Evolutionary conservation across 1,140 invertebrate genomes (phyloP), one percentile per base, ranked within the genome.

Genomic region (Zaprionus taronus): DNA sequence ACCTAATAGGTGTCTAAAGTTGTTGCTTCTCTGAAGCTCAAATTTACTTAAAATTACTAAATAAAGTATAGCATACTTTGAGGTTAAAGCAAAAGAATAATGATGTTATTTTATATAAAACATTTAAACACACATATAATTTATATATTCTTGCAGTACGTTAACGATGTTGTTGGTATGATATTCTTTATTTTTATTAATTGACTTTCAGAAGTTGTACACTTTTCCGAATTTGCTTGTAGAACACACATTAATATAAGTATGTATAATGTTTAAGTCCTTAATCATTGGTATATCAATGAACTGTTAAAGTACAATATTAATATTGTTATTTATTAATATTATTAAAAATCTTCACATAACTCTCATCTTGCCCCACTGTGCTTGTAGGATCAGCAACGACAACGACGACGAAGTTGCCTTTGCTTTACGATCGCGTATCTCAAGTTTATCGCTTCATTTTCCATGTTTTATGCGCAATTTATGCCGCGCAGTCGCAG

Each of bases 371-470:
- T 17, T 17, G 7, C 17, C 41, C 41, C 41, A 47, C 41, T 62
- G 76, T 76, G 22, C 49, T n/a, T 49, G 57, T 47, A 20, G 66
- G 38, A 58, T 56, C 26, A 47, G 57, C 51, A 44, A 57, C 49
- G 41, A 36, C 41, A 56, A 56, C 58, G 82, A 78, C 62, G 78
- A 85, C 75, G 74, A 81, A 64, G 81, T 72, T 89, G 78, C 75
- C 84, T 90, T 47, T 89, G 85, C 81, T 89, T 90, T 90, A 89
- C 85, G 85, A 89, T 89, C 85, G 85, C 85, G 85, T 89, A 89
- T 89, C 85, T 89, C 85, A 90, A 89, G 85, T 89, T 89, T 89
- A 89, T 89, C 85, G 85, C 85, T 89, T 90, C 85, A 89, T 89
- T 89, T 89, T 89, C 85, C 85, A 90, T 90, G 85, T 89, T 89